Evolutionary conservation across 1,140 invertebrate species (phyloP).

Genomic region (Gonatopus flavifemur): DNA sequence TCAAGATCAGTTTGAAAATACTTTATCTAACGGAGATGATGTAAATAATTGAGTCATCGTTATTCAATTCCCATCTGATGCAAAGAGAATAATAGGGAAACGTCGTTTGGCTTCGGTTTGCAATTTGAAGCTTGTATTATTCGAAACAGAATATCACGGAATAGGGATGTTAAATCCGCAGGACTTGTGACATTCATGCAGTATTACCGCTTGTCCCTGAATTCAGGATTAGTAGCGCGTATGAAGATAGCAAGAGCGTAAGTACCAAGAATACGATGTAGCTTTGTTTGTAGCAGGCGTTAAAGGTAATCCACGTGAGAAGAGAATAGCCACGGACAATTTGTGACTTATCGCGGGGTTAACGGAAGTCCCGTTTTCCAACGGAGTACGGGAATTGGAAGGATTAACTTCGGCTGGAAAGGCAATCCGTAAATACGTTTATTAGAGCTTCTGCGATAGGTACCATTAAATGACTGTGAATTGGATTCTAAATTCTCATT

Average conservation of each 20-base stretch:
- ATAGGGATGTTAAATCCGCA: constrained; percentile 25
- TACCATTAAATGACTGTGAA: too few relatives aligned
- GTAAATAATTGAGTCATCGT: too few relatives aligned
- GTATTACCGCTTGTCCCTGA: constrained; percentile 24
- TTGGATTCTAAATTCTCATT: too few relatives aligned
- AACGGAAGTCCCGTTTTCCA: too few relatives aligned
- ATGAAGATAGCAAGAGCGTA: neutral
- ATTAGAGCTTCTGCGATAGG: too few relatives aligned
- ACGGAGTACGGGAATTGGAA: constrained; percentile 4
- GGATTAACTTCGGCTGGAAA: constrained; percentile 12
- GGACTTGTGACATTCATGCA: constrained; percentile 29
- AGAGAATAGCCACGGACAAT: constrained; percentile 19
- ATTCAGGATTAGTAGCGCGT: constrained; percentile 23
- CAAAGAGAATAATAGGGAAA: too few relatives aligned
- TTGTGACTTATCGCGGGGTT: constrained; percentile 19
- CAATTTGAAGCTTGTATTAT: too few relatives aligned
- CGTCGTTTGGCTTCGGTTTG: too few relatives aligned
- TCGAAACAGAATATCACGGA: too few relatives aligned
- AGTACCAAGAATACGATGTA: neutral
- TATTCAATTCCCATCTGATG: too few relatives aligned
- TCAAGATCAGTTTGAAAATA: too few relatives aligned
- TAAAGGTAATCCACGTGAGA: constrained; percentile 18
- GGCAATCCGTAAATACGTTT: neutral
- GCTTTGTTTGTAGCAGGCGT: constrained; percentile 11
- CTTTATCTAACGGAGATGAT: too few relatives aligned